Base-by-base conservation (phyloP, 2,113 vertebrate genomes). In the Columba janthina region DNA sequence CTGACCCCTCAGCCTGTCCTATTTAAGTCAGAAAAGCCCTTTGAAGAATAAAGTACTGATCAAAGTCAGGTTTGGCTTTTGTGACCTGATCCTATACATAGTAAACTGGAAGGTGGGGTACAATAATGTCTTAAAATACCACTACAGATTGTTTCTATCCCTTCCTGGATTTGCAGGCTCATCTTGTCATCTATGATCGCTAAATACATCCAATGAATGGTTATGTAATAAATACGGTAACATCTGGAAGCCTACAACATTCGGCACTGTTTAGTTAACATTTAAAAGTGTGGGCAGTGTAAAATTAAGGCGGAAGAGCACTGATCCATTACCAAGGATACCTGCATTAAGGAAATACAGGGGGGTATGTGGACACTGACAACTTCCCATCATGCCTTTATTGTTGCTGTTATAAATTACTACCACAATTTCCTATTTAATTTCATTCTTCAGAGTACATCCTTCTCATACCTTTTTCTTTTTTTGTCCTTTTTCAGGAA, bases 181-280 rank as follows among this genome's bases (percentile, higher is more conserved):
- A 92, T 78, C 57, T 36, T 50, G 73, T 77, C 85, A 71, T 50
- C 84, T 66, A 9, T 10, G 2, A 48, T 64, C 36, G 20, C 51
- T 78, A 84, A 58, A 36, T 29, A 57, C 54, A 70, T 22, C 15
- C 65, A 34, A 2, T 4, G 31, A 66, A 38, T 0, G 0, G 62
- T 70, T 29, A n/a, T 54, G 73, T 32, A 78, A 72, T 62, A 93
- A 87, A 81, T 50, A 53, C 15, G 46, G 66, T 57, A 93, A 93
- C 92, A 95, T 92, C 97, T 91, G 91, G 93, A 96, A 95, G 72
- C 65, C 85, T 95, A 32, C 54, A 79, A 78, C 48, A 79, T 65
- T 40, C 28, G 10, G 16, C 38, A 57, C 53, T 36, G 24, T 51
- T 86, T 64, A 85, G 65, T 92, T 81, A 93, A 81, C 88, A 89